These are phyloP conservation scores for rat (Rattus norvegicus) DNA, from an alignment of 2,113 vertebrate genomes.

Conservation along the genomic window GRCr8 NC_086023.1:72429001-72429500, in stretches of 20 bases:
- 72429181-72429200: not conserved
- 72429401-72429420: no score
- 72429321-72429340: no score
- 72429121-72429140: slow-evolving; percentile 8
- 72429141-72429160: slow-evolving; percentile 24
- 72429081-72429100: not conserved
- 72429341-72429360: no score
- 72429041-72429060: not conserved
- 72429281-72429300: not conserved
- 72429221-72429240: not conserved
- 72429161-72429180: not conserved
- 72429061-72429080: not conserved
- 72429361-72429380: no score
- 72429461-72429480: no score
- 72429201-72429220: not conserved
- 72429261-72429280: not conserved
- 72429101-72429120: slow-evolving; percentile 12
- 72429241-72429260: not conserved
- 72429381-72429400: no score
- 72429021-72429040: not conserved
- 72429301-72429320: no score
- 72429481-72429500: no score
- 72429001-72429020: not conserved
- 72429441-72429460: no score
- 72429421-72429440: no score